Percentiles rank a stretch among this genome's conserved stretches.
Evolutionary conservation across 2,113 vertebrate species (phyloP).

Genomic region (Oryzias curvinotus): DNA sequence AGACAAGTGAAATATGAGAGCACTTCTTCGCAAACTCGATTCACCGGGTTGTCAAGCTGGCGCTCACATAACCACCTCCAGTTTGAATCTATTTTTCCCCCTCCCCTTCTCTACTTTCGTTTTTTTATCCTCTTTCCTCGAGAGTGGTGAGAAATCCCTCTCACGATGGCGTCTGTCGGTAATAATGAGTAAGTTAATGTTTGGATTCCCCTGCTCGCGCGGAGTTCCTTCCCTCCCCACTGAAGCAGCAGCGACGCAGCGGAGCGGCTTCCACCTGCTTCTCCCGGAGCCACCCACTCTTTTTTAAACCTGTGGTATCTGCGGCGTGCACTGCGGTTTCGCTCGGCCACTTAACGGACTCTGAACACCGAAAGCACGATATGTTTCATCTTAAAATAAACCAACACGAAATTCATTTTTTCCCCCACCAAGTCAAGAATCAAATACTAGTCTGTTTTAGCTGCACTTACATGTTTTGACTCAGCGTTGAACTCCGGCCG

Average conservation of each 20-base stretch:
- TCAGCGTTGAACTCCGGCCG: neutral
- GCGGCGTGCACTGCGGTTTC: constrained; percentile 15
- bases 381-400: neutral
- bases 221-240: constrained; percentile 43
- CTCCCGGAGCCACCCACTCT: constrained; percentile 61
- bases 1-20: constrained; percentile 59
- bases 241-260: constrained; percentile 68
- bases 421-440: too few species aligned
- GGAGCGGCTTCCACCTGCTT: constrained; percentile 73
- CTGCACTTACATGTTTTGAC: constrained; percentile 55
- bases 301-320: constrained; percentile 17
- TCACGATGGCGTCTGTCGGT: constrained; percentile 1
- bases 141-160: constrained; percentile 5
- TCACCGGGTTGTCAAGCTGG: constrained; percentile 53
- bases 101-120: neutral
- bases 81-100: constrained; percentile 45
- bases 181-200: constrained; percentile 49
- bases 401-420: neutral
- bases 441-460: neutral
- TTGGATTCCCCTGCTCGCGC: constrained; percentile 27
- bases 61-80: constrained; percentile 19
- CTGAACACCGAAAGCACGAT: neutral
- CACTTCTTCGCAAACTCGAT: constrained; percentile 63
- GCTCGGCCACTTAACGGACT: neutral
- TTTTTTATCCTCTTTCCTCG: constrained; percentile 7